phyloP scores from a whole-genome alignment of 2,888 invertebrate genomes.

The Dasysyrphus tricinctus region DNA sequence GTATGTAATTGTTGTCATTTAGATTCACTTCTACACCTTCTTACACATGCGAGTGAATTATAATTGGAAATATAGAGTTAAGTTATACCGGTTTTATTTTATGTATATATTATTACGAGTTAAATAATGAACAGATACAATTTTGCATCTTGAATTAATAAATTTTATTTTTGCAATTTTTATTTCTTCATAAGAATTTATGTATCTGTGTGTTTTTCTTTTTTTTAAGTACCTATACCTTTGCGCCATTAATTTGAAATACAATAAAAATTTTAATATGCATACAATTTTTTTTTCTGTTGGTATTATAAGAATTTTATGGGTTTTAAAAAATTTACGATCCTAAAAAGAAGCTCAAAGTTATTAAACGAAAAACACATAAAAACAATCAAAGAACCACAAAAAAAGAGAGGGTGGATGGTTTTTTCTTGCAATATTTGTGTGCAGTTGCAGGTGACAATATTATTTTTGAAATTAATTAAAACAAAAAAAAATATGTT shows the following conservation, averaged over 20 bases:
- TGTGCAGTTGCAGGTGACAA: slow-evolving; percentile 14
- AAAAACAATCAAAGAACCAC: not conserved
- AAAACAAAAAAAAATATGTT: slow-evolving; percentile 13
- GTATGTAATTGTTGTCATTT: slow-evolving; percentile 18
- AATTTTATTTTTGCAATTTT: slow-evolving; percentile 28
- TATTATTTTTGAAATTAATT: slow-evolving; percentile 5
- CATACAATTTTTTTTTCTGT: not conserved
- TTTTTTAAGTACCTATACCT: not conserved
- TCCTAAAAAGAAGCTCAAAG: slow-evolving; percentile 13
- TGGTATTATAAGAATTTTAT: slow-evolving; percentile 8
- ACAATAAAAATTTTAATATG: slow-evolving; percentile 5
- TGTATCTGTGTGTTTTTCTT: not conserved
- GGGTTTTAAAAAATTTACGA: slow-evolving; percentile 28
- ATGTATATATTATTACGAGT: not conserved
- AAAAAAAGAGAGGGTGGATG: slow-evolving; percentile 23
- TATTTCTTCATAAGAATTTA: not conserved
- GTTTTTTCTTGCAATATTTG: not conserved
- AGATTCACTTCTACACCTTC: slow-evolving; percentile 49
- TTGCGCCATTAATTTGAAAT: not conserved
- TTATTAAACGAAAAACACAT: not conserved
- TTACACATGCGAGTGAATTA: slow-evolving; percentile 20
- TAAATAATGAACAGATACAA: not conserved
- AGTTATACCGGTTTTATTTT: slow-evolving; percentile 52
- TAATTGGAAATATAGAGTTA: slow-evolving; percentile 51
- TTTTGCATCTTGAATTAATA: slow-evolving; percentile 37